These are phyloP conservation scores for Isurus oxyrinchus DNA, from an alignment of 2,113 vertebrate genomes.

Conservation along the genomic window DNA sequence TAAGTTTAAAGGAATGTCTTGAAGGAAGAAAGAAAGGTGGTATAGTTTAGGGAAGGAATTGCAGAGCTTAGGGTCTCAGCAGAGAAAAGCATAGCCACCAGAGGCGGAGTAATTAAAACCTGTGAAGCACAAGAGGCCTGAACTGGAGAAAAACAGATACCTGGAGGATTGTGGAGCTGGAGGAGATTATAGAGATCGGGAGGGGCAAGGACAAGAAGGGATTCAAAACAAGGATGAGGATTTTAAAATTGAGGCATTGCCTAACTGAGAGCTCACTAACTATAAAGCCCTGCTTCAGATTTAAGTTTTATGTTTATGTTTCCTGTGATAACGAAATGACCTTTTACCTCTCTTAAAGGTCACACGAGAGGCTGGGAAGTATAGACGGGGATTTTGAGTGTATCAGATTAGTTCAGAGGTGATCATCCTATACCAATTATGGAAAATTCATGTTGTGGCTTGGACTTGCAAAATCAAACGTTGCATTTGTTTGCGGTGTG, in stretches of 20 bases:
- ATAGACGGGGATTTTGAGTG: background rate
- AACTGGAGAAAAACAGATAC: background rate
- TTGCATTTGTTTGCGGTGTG: background rate
- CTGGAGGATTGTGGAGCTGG: background rate
- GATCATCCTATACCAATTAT: background rate
- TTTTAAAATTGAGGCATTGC: background rate
- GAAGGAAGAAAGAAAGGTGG: background rate
- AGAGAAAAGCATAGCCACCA: background rate
- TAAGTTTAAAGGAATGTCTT: background rate
- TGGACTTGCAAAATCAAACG: background rate
- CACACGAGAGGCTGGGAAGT: background rate
- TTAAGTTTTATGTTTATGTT: background rate
- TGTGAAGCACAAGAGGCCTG: background rate
- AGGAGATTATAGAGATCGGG: background rate
- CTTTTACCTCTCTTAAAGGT: background rate
- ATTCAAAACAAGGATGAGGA: background rate
- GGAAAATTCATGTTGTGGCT: background rate
- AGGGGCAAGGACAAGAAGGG: background rate
- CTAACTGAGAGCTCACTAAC: background rate
- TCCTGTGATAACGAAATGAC: background rate
- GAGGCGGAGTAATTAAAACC: background rate
- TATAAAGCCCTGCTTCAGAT: background rate
- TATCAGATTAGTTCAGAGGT: background rate
- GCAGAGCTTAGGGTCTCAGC: background rate
- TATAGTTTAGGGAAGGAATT: background rate